A percentile compares a stretch with the other conserved stretches of the same genome.
Conservation (phyloP, 2,797 vertebrate genomes). For the Choloepus didactylus region DNA sequence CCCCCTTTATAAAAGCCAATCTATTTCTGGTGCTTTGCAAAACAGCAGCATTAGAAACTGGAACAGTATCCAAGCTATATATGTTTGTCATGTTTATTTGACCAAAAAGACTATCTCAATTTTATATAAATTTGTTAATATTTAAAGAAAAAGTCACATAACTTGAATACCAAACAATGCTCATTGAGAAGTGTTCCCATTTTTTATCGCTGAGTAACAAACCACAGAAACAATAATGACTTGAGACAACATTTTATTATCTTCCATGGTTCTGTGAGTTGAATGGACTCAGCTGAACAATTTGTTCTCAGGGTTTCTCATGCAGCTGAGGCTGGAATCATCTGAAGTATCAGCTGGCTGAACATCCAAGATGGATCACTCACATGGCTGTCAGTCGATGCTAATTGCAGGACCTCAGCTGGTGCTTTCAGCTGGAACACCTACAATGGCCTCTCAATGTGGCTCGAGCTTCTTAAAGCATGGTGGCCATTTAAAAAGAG, state of each 20-base stretch:
- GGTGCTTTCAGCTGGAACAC: not conserved
- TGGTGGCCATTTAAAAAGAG: not conserved
- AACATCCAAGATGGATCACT: not conserved
- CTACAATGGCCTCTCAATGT: not conserved
- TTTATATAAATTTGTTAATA: conserved; percentile 13
- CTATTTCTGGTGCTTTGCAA: too few relatives aligned
- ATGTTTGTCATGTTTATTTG: not conserved
- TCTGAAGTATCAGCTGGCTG: not conserved
- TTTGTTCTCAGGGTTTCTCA: not conserved
- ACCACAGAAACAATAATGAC: not conserved
- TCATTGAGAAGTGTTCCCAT: not conserved
- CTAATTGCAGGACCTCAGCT: not conserved
- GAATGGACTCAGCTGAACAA: not conserved
- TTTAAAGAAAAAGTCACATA: not conserved
- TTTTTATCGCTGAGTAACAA: not conserved
- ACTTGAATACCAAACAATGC: not conserved
- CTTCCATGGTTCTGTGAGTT: not conserved
- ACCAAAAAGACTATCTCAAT: not conserved
- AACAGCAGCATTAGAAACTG: too few relatives aligned
- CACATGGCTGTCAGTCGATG: not conserved
- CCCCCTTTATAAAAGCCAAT: too few relatives aligned
- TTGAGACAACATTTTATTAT: not conserved
- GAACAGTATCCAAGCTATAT: not conserved
- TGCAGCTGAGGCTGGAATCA: not conserved
- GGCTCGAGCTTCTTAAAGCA: not conserved